These are phyloP conservation scores for Ganaspis sp. DNA, from an alignment of 1,140 invertebrate genomes.

Conservation along the genomic window DNA sequence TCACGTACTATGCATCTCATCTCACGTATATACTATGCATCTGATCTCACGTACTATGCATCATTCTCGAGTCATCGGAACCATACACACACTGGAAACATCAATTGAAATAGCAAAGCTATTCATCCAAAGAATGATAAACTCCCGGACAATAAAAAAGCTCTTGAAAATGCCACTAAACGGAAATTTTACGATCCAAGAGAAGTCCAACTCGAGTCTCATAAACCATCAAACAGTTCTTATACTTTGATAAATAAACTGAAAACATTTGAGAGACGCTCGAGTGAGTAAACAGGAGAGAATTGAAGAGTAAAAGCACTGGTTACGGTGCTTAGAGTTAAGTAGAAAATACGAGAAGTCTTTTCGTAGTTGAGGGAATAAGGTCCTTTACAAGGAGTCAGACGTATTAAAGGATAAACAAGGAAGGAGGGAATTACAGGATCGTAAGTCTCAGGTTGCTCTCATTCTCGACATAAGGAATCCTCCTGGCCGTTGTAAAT, in stretches of 20 bases:
- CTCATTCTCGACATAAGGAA: conserved; percentile 34
- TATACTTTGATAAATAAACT: conserved; percentile 28
- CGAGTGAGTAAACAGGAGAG: conserved; percentile 24
- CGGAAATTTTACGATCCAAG: conserved; percentile 8
- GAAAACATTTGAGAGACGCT: conserved; percentile 11
- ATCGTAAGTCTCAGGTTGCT: conserved; percentile 40
- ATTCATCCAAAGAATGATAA: not conserved
- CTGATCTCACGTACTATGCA: too few species aligned
- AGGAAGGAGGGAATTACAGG: conserved; percentile 40
- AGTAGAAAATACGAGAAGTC: conserved; percentile 43
- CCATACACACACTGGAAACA: too few species aligned
- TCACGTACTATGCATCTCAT: too few species aligned
- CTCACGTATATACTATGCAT: too few species aligned
- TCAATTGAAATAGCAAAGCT: not conserved
- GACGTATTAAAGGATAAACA: conserved; percentile 52
- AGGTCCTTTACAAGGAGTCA: conserved; percentile 33
- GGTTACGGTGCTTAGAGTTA: conserved; percentile 28
- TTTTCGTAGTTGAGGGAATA: conserved; percentile 34
- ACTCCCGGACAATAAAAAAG: not conserved
- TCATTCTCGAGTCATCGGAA: too few species aligned
- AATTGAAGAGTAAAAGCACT: conserved; percentile 27
- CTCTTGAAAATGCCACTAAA: conserved; percentile 17
- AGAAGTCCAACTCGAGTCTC: not conserved
- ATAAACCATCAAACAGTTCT: conserved; percentile 27
- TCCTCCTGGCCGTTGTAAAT: conserved; percentile 54